Conservation (phyloP, 1,140 invertebrate genomes). For the Lepidurus packardi region DNA sequence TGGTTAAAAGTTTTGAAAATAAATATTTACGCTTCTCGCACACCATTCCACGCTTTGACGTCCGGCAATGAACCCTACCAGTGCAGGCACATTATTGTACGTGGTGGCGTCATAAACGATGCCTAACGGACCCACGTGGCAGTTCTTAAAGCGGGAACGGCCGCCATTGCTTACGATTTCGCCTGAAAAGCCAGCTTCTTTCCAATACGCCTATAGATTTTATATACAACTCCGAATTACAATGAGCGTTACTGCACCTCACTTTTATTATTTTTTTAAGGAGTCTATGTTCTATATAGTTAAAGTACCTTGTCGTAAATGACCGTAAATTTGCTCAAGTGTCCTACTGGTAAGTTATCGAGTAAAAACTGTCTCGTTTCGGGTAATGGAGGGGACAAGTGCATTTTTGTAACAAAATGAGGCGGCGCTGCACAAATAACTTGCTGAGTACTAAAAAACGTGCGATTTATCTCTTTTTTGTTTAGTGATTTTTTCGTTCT, state of each 20-base stretch:
- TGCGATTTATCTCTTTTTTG: neutral
- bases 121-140: conserved; percentile 43
- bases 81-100: conserved; percentile 43
- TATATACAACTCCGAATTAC: neutral
- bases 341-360: conserved; percentile 44
- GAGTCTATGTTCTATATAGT: neutral
- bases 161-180: conserved; percentile 47
- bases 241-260: too few relatives aligned
- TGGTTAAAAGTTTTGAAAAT: conserved; percentile 29
- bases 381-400: conserved; percentile 43
- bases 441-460: conserved; percentile 30
- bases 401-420: conserved; percentile 39
- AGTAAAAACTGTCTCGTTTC: conserved; percentile 41
- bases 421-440: conserved; percentile 37
- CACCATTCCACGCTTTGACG: conserved; percentile 41
- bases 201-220: conserved; percentile 46
- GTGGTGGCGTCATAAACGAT: conserved; percentile 47
- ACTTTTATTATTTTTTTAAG: neutral
- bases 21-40: conserved; percentile 37
- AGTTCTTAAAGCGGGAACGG: conserved; percentile 35
- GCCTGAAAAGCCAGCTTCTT: conserved; percentile 44
- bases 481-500: neutral
- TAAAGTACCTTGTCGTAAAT: conserved; percentile 44
- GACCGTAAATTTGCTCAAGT: conserved; percentile 46
- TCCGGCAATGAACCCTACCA: conserved; percentile 47